These are phyloP conservation scores for Herpailurus yagouaroundi DNA, from an alignment of 2,113 vertebrate genomes.

Conservation along the genomic window DNA sequence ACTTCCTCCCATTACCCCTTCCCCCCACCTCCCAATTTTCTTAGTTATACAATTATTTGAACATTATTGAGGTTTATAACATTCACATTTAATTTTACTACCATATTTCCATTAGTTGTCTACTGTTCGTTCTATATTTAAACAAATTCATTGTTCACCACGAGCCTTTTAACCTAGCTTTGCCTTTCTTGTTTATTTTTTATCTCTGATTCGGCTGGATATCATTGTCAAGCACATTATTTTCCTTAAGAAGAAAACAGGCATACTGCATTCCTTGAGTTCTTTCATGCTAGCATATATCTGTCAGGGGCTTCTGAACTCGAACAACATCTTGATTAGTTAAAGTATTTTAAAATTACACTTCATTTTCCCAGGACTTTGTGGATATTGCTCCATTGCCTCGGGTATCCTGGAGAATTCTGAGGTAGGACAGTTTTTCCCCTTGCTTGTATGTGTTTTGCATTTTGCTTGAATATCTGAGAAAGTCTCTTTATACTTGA, in stretches of 20 bases:
- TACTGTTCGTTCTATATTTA: not conserved
- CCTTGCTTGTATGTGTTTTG: not conserved
- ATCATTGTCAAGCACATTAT: slow-evolving; percentile 28
- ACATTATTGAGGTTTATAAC: not conserved
- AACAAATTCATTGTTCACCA: slow-evolving; percentile 1
- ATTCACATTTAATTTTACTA: not conserved
- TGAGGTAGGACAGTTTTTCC: not conserved
- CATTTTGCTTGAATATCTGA: not conserved
- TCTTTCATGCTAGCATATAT: not conserved
- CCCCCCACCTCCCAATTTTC: not conserved
- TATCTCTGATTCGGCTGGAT: not conserved
- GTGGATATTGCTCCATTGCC: not conserved
- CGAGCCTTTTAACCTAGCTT: not conserved
- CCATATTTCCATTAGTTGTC: not conserved
- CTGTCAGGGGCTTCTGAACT: not conserved
- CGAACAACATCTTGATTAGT: not conserved
- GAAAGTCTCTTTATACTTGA: not conserved
- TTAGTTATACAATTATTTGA: not conserved
- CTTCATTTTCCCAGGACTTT: not conserved
- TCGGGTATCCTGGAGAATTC: not conserved
- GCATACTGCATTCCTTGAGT: not conserved
- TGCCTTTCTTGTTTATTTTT: slow-evolving; percentile 38
- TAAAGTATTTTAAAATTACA: slow-evolving; percentile 30
- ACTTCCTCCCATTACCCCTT: not conserved
- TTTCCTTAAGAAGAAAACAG: not conserved